phyloP scores from a whole-genome alignment of 1,140 invertebrate species.

The Hylaeus volcanicus region DNA sequence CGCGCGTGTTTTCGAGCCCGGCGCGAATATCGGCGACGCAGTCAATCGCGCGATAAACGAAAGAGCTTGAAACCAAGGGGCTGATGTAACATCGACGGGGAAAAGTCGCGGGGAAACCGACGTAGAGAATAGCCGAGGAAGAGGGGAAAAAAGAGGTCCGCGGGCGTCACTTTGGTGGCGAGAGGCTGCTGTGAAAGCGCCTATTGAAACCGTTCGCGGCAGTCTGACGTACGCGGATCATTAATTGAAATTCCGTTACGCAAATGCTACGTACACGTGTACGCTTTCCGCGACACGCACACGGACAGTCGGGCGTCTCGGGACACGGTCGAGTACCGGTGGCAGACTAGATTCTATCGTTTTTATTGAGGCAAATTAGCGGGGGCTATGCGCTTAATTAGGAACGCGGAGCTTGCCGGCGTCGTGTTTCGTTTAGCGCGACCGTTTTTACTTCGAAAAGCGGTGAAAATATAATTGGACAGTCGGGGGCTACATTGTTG shows the following conservation, averaged over 20 bases:
- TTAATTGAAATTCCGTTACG: slow-evolving; percentile 60
- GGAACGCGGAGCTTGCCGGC: not conserved
- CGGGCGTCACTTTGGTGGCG: slow-evolving; percentile 43
- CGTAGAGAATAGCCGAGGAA: not conserved
- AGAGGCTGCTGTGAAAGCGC: slow-evolving; percentile 41
- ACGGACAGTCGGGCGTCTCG: not conserved
- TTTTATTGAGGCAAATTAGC: slow-evolving; percentile 45
- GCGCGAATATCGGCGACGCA: not conserved
- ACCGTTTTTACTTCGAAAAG: not conserved
- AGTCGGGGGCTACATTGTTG: not conserved
- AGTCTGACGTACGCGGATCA: slow-evolving; percentile 41
- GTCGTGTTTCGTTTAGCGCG: slow-evolving; percentile 4
- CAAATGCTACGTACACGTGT: slow-evolving; percentile 31
- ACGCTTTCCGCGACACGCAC: not conserved
- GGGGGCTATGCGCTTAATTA: slow-evolving; percentile 31
- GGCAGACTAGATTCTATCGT: slow-evolving; percentile 42
- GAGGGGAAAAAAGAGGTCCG: not conserved
- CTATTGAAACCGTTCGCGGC: slow-evolving; percentile 56
- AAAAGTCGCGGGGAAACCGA: not conserved
- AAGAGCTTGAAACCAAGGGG: slow-evolving; percentile 1
- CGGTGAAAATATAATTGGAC: slow-evolving; percentile 40
- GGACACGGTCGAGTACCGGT: not conserved
- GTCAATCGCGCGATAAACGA: not conserved
- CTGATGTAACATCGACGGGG: not conserved
- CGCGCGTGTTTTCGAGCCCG: not conserved